These are phyloP conservation scores for Fukomys damarensis DNA, from an alignment of 2,113 vertebrate species.

Conservation along the genomic window DNA sequence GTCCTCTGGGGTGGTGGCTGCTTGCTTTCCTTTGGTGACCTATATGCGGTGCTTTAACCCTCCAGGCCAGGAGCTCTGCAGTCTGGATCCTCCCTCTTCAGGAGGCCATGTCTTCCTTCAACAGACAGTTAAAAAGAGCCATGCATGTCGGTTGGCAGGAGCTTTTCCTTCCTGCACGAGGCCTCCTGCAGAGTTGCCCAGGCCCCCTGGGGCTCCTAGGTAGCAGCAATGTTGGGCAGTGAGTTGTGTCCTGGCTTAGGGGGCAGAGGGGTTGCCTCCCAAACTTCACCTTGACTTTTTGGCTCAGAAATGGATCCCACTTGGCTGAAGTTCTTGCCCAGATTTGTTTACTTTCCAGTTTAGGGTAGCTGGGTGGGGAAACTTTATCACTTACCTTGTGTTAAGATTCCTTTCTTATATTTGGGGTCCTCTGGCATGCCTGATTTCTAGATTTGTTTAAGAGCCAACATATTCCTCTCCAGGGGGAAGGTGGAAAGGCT, in stretches of 20 bases:
- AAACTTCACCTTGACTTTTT: conserved; percentile 40
- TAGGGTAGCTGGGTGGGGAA: conserved; percentile 16
- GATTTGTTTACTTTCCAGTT: conserved; percentile 26
- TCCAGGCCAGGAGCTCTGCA: not conserved
- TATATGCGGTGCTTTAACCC: not conserved
- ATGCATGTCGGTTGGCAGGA: not conserved
- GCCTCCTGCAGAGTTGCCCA: not conserved
- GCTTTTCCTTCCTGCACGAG: not conserved
- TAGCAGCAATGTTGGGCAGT: not conserved
- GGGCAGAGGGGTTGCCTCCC: not conserved
- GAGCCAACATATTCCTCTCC: not conserved
- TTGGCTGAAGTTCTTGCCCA: not conserved
- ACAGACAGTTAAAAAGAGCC: not conserved
- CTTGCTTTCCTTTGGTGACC: not conserved
- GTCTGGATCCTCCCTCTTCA: not conserved
- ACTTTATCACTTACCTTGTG: not conserved
- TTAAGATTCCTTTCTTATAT: not conserved
- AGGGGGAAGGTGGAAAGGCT: not conserved
- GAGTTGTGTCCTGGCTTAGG: not conserved
- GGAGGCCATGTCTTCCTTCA: not conserved
- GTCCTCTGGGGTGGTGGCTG: not conserved
- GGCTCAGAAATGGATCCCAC: not conserved
- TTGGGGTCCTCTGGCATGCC: not conserved
- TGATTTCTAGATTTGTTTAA: not conserved
- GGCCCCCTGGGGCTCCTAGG: not conserved